A percentile compares a stretch with the other conserved stretches of the same genome.
Evolutionary conservation across 92 coral and sea anemone genomes (phyloP).

Genomic region (Heliopora coerulea): DNA sequence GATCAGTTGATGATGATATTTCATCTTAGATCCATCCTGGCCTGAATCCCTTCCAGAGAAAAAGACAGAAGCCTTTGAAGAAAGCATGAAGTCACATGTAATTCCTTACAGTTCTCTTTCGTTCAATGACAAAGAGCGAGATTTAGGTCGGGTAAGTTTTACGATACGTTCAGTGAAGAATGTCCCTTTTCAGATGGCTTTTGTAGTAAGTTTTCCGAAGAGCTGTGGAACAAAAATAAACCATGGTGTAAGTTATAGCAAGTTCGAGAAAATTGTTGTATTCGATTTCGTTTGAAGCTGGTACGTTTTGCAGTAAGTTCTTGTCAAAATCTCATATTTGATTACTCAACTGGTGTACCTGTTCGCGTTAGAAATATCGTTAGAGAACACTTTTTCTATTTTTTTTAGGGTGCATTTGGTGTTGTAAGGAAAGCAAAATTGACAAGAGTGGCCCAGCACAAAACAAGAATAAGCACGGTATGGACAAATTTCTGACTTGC

Average conservation of each 20-base stretch:
- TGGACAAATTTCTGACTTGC: not conserved
- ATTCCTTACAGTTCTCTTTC: slow-evolving; percentile 25
- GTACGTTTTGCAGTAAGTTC: too few relatives aligned
- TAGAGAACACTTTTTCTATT: not conserved
- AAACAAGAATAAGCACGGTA: slow-evolving; percentile 17
- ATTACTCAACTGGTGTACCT: too few relatives aligned
- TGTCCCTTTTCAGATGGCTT: too few relatives aligned
- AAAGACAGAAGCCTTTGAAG: slow-evolving; percentile 13
- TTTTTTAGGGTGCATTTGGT: slow-evolving; percentile 67
- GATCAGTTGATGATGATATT: too few relatives aligned
- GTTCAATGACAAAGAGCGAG: not conserved
- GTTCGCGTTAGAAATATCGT: not conserved
- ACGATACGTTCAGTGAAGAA: too few relatives aligned
- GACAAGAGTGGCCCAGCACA: slow-evolving; percentile 27
- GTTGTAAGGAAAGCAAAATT: slow-evolving; percentile 50
- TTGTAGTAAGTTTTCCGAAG: too few relatives aligned
- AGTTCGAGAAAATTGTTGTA: too few relatives aligned
- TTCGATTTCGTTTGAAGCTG: too few relatives aligned
- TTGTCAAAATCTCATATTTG: too few relatives aligned
- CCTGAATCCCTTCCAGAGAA: not conserved
- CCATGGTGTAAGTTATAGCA: too few relatives aligned
- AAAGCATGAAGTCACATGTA: slow-evolving; percentile 33
- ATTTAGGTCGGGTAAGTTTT: slow-evolving; percentile 4
- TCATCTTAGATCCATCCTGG: slow-evolving; percentile 4
- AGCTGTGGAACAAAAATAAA: too few relatives aligned